Evolutionary conservation across 2,797 vertebrate genomes (phyloP).

Genomic region (Gymnocypris eckloni): DNA sequence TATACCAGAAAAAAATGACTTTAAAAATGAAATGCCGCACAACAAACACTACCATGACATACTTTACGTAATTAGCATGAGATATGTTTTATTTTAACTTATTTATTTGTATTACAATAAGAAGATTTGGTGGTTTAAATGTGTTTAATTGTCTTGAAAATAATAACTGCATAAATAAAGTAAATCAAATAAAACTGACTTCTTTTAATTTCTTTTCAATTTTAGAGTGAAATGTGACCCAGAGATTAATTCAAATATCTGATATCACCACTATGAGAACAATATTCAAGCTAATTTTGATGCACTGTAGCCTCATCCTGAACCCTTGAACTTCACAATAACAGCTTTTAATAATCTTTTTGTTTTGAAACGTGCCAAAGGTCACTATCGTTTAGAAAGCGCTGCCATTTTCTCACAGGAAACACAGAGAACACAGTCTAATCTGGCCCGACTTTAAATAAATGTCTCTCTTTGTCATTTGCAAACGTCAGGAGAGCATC

Average conservation of each 20-base stretch:
- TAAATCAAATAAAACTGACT: not conserved
- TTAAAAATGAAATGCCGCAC: not conserved
- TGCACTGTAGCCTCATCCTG: not conserved
- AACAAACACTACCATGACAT: not conserved
- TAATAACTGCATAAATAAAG: not conserved
- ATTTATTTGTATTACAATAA: not conserved
- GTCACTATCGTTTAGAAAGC: slow-evolving; percentile 18
- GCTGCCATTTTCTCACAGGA: slow-evolving; percentile 16
- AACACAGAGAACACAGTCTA: slow-evolving; percentile 46
- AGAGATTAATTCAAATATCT: not conserved
- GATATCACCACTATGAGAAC: not conserved
- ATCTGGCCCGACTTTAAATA: slow-evolving; percentile 33
- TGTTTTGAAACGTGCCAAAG: slow-evolving; percentile 1
- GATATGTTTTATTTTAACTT: not conserved
- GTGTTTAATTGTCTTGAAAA: not conserved
- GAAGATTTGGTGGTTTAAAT: not conserved
- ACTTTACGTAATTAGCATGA: not conserved
- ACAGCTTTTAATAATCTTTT: not conserved
- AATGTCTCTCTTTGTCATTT: slow-evolving; percentile 50
- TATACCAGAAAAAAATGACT: not conserved
- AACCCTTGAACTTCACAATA: not conserved
- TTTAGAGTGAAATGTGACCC: not conserved
- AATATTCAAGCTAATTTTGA: not conserved
- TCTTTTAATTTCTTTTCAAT: not conserved
- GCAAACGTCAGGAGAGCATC: slow-evolving; percentile 41